Percentiles rank a stretch among this genome's conserved stretches.
phyloP scores from a whole-genome alignment of 2,888 invertebrate genomes.

The Limulus polyphemus region DNA sequence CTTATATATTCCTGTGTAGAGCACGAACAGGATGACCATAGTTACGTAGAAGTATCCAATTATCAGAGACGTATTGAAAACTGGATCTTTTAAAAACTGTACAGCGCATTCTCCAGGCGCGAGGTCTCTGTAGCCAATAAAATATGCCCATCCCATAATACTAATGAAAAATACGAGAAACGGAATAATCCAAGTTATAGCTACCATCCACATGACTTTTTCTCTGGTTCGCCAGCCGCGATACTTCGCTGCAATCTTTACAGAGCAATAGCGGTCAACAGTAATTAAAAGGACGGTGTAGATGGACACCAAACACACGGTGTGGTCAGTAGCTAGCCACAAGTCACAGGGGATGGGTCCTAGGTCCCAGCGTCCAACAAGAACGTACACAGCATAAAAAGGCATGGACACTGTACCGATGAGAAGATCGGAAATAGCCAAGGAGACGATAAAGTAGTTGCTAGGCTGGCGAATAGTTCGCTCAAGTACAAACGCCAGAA shows the following conservation, averaged over 20 bases:
- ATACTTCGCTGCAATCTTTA: constrained; percentile 94
- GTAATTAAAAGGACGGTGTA: constrained; percentile 99
- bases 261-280: constrained; percentile 95
- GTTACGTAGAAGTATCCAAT: constrained; percentile 97
- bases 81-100: constrained; percentile 91
- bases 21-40: constrained; percentile 78
- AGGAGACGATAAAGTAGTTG: constrained; percentile 97
- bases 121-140: constrained; percentile 79
- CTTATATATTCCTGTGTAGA: constrained; percentile 94
- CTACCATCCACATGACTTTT: constrained; percentile 86
- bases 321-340: constrained; percentile 97
- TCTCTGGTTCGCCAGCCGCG: constrained; percentile 91
- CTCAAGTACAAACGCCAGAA: constrained; percentile 86
- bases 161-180: constrained; percentile 90
- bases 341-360: constrained; percentile 91
- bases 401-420: constrained; percentile 98
- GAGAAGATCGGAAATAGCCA: constrained; percentile 91
- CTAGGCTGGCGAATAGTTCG: constrained; percentile 82
- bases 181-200: constrained; percentile 93
- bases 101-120: constrained; percentile 81
- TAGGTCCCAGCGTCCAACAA: constrained; percentile 92
- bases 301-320: constrained; percentile 95
- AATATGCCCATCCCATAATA: constrained; percentile 98
- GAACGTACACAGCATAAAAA: constrained; percentile 91
- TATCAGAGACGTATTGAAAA: constrained; percentile 91